A percentile compares a stretch with the other conserved stretches of the same genome.
These are phyloP conservation scores for Lepidurus couesii DNA, from an alignment of 1,140 invertebrate genomes.

Conservation along the genomic window DNA sequence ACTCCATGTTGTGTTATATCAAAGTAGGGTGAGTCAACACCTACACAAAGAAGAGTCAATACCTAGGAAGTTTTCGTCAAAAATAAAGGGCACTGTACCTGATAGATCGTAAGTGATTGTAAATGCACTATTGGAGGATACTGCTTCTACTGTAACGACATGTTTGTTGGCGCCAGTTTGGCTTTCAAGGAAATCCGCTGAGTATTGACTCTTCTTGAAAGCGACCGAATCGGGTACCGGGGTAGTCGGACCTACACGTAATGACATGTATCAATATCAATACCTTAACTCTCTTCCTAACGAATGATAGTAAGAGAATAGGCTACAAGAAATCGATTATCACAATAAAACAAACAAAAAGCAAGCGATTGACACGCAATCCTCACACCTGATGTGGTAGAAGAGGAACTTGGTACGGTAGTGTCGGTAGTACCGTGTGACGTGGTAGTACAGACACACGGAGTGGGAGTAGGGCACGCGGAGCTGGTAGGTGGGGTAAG, in stretches of 20 bases:
- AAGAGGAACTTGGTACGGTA: background rate
- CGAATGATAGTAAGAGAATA: background rate
- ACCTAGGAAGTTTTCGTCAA: background rate
- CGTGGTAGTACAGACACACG: constrained; percentile 12
- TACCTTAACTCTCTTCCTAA: no score
- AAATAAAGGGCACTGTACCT: background rate
- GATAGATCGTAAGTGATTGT: background rate
- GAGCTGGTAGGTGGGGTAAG: constrained; percentile 4
- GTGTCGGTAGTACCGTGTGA: background rate
- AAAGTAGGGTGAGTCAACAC: background rate
- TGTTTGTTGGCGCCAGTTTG: background rate
- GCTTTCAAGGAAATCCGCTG: constrained; percentile 17
- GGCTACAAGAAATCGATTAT: background rate
- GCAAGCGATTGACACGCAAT: background rate
- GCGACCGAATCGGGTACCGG: background rate
- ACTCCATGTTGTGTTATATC: background rate
- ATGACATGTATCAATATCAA: background rate
- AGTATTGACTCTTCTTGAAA: constrained; percentile 22
- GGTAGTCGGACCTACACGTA: background rate
- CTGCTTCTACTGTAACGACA: background rate
- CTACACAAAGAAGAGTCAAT: no score
- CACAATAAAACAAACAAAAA: background rate
- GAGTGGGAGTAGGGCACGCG: constrained; percentile 7
- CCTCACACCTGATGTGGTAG: background rate
- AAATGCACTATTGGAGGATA: background rate